Evolutionary conservation across 2,797 vertebrate species (phyloP), one percentile per base, ranked within the genome.

Genomic region (Vespertilio murinus): DNA sequence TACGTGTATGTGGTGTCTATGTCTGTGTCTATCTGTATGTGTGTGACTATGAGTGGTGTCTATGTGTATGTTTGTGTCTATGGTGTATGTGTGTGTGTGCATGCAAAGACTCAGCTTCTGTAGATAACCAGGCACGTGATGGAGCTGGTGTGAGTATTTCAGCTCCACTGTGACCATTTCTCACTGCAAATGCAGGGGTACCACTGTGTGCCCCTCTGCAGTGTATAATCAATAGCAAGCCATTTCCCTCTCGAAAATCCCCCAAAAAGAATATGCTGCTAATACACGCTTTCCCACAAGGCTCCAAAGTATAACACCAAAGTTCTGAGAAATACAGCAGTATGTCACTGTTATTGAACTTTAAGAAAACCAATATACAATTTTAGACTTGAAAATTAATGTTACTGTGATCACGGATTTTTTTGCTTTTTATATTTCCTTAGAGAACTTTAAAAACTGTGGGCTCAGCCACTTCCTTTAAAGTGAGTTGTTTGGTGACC

Each of bases 301-400:
- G 86, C 30, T 69, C 73, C 35, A 82, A 78, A 74, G 65, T 47
- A 67, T n/a, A 88, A 93, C 85, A n/a, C n/a, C 65, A 45, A 79
- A 83, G 70, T 89, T 75, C 8, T 61, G 49, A 10, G 33, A 75
- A 73, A 49, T 18, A 54, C 1, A 42, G 30, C 23, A 79, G 22
- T 35, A 8, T 64, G 42, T 78, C 40, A 40, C 2, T 49, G n/a
- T 54, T 52, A 47, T 35, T 25, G 47, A 4, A 38, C 74, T 81
- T 77, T 85, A 47, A 61, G 69, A 64, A 80, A 85, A n/a, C 17
- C 59, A 28, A 23, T 22, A 38, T 49, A 56, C 10, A 33, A 88
- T 64, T 33, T 82, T 23, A 30, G 16, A 42, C 59, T 84, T 78
- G 74, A 56, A 93, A 91, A 69, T 83, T 79, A 38, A 71, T 14